Evolutionary conservation across 2,113 vertebrate genomes (phyloP), one percentile per base, ranked within the genome.

Genomic region (Carassius carassius): DNA sequence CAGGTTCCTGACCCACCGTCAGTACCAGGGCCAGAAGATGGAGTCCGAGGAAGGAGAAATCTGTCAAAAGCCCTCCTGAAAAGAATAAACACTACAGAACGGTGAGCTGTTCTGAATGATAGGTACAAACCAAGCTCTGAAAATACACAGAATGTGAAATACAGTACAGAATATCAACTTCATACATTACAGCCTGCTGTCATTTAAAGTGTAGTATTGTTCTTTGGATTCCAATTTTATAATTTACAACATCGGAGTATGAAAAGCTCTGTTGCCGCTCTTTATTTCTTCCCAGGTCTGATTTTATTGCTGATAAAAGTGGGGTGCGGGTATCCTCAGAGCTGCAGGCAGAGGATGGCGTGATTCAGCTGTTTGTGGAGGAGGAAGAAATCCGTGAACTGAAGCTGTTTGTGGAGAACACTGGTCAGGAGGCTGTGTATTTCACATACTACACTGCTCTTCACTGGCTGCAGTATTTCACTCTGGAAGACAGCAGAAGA

Each of bases 331-430:
- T 99, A 69, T 13, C 60, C 67, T 94, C 94, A 0, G 62, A 93
- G 0, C 14, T 3, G 0, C 90, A 84, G 82, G 84, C 87, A 4
- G 81, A 67, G 19, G 84, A 95, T 0, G 95, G 96, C 29, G 91
- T 87, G n/a, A 94, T 98, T 44, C 82, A 25, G 83, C 87, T 97
- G 75, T 16, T 19, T 47, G 0, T 90, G 93, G 90, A 92, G 62
- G 56, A 85, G 1, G 47, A 12, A 0, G 32, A 92, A 70, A 9
- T 81, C 67, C 32, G 0, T 0, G 25, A 21, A 0, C 58, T 97
- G 35, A 89, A 82, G 0, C 3, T 99, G 29, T 72, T 35, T 0
- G 92, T 99, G 83, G 82, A 89, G 87, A 99, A 98, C 83, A 63
- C 4, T 0, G 95, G 96, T 3, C 10, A 9, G 0, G 58, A 92